phyloP scores from a whole-genome alignment of 2,113 vertebrate genomes.

The Rousettus leschenaultii region DNA sequence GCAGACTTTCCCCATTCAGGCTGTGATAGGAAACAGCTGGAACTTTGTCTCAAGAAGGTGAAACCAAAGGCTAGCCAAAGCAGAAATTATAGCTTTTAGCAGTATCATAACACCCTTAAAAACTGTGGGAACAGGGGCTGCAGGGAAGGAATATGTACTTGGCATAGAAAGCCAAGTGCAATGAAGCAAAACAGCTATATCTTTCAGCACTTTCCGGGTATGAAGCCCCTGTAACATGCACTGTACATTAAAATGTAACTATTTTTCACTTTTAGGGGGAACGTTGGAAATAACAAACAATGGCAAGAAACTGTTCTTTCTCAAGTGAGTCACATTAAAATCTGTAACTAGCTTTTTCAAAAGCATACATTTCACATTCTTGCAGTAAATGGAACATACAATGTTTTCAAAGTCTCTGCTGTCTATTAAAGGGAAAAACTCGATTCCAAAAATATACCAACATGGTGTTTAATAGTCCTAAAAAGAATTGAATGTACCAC shows the following conservation, averaged over 20 bases:
- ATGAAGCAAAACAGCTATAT: background rate
- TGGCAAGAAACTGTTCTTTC: background rate
- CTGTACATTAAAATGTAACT: background rate
- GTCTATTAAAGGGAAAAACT: background rate
- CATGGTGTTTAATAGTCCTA: background rate
- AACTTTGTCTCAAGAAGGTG: background rate
- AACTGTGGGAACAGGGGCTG: background rate
- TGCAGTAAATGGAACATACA: background rate
- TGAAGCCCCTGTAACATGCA: background rate
- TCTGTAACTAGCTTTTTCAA: background rate
- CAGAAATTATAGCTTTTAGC: background rate
- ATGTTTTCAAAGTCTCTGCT: background rate
- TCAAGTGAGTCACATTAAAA: background rate
- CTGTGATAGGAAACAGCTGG: background rate
- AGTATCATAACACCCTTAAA: background rate
- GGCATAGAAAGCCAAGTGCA: background rate
- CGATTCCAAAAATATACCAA: background rate
- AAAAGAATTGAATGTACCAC: background rate
- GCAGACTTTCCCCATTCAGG: background rate
- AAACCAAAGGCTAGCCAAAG: background rate
- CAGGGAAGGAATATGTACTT: background rate
- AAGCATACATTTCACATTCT: background rate
- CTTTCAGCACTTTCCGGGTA: background rate
- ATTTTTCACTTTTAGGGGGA: background rate
- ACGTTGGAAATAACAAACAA: background rate